These are phyloP conservation scores for Electrona antarctica DNA, from an alignment of 2,113 vertebrate genomes.

Conservation along the genomic window DNA sequence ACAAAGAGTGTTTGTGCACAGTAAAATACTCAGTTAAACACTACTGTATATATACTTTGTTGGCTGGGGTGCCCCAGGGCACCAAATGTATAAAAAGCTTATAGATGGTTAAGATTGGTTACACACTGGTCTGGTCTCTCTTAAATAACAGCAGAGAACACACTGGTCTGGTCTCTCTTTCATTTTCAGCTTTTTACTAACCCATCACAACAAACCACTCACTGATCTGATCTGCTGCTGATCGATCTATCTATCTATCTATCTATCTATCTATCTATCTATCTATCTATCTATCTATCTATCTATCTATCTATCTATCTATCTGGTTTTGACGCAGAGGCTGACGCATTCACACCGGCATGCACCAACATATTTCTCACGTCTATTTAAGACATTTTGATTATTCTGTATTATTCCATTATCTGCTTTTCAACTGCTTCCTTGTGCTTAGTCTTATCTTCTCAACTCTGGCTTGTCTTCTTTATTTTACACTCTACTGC, in stretches of 20 bases:
- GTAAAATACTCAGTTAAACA: too few relatives aligned
- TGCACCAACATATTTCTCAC: not conserved
- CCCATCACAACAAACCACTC: slow-evolving; percentile 27
- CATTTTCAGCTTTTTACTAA: slow-evolving; percentile 42
- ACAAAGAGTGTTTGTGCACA: too few relatives aligned
- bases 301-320: not conserved
- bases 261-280: too few relatives aligned
- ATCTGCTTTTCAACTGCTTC: not conserved
- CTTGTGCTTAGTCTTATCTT: not conserved
- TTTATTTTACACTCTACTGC: not conserved
- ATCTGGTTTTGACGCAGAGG: not conserved
- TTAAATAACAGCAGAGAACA: slow-evolving; percentile 1
- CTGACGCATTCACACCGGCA: not conserved
- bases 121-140: not conserved
- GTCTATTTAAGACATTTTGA: slow-evolving; percentile 7
- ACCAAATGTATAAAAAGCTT: not conserved
- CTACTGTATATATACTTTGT: not conserved
- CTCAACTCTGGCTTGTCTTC: not conserved
- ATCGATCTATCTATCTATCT: too few relatives aligned
- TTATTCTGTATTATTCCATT: not conserved
- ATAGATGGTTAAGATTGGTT: too few relatives aligned
- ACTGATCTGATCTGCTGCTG: slow-evolving; percentile 3
- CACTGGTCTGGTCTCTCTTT: not conserved
- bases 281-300: too few relatives aligned
- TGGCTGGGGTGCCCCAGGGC: not conserved